phyloP scores from a whole-genome alignment of 2,113 vertebrate species.

The Poicephalus gulielmi region DNA sequence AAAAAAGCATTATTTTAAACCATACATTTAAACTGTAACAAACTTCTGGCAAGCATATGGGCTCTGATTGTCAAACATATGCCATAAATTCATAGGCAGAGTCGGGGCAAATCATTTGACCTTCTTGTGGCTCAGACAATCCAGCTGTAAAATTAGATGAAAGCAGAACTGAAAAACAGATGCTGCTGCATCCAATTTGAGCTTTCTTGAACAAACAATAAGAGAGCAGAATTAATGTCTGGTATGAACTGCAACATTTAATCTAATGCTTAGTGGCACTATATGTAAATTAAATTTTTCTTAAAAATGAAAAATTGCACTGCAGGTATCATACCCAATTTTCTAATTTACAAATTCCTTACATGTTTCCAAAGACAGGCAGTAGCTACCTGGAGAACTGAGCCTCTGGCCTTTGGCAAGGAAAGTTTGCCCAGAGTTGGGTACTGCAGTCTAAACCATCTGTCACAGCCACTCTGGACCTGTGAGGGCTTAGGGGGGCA shows the following conservation, averaged over 20 bases:
- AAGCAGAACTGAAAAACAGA: constrained; percentile 61
- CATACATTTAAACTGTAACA: neutral
- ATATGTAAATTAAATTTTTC: neutral
- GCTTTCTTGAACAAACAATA: constrained; percentile 46
- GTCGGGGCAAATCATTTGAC: constrained; percentile 61
- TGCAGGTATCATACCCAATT: neutral
- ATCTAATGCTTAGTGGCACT: neutral
- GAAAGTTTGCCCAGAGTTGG: neutral
- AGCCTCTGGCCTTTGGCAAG: neutral
- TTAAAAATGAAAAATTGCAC: neutral
- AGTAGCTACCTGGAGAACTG: neutral
- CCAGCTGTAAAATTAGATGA: constrained; percentile 73
- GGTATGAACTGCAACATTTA: neutral
- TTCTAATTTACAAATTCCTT: neutral
- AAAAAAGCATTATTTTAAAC: neutral
- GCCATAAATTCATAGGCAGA: constrained; percentile 61
- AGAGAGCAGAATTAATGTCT: constrained; percentile 5
- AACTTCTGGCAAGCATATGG: constrained; percentile 51
- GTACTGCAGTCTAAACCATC: neutral
- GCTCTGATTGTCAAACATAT: constrained; percentile 58
- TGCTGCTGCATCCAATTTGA: constrained; percentile 45
- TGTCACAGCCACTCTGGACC: neutral
- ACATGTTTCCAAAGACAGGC: neutral
- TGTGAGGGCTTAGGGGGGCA: neutral
- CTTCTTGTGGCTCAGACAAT: constrained; percentile 53